These are phyloP conservation scores for Pachypsylla venusta DNA, from an alignment of 1,140 invertebrate genomes.

Conservation along the genomic window DNA sequence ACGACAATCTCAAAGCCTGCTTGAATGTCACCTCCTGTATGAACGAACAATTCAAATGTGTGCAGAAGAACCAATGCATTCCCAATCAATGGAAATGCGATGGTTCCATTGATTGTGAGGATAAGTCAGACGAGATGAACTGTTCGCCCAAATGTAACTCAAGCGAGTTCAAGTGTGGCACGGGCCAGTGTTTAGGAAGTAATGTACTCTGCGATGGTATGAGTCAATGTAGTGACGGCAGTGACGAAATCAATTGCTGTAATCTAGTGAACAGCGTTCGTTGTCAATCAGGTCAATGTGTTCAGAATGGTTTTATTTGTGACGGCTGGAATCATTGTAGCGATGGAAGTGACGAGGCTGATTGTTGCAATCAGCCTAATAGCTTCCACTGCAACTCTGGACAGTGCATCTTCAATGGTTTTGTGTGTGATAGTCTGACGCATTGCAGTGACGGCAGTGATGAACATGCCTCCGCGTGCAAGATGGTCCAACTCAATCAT, in stretches of 20 bases:
- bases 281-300: constrained; percentile 37
- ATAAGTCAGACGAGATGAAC: constrained; percentile 63
- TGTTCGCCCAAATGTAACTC: constrained; percentile 43
- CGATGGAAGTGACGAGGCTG: constrained; percentile 54
- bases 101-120: constrained; percentile 63
- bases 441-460: constrained; percentile 58
- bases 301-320: constrained; percentile 41
- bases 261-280: constrained; percentile 5
- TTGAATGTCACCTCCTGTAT: constrained; percentile 46
- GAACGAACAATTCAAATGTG: constrained; percentile 54
- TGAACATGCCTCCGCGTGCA: constrained; percentile 31
- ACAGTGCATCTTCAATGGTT: constrained; percentile 38
- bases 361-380: too few relatives aligned
- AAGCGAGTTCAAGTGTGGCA: constrained; percentile 29
- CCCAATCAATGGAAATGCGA: constrained; percentile 73
- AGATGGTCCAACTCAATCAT: constrained; percentile 3
- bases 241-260: constrained; percentile 46
- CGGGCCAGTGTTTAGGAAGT: constrained; percentile 17
- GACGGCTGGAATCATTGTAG: constrained; percentile 49
- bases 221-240: constrained; percentile 57
- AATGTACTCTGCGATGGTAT: constrained; percentile 45
- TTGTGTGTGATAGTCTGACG: constrained; percentile 45
- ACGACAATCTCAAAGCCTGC: constrained; percentile 52
- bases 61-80: constrained; percentile 52
- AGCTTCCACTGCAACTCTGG: constrained; percentile 21